Base-by-base conservation (phyloP, 2,888 invertebrate species). In the Thalpophila matura region DNA sequence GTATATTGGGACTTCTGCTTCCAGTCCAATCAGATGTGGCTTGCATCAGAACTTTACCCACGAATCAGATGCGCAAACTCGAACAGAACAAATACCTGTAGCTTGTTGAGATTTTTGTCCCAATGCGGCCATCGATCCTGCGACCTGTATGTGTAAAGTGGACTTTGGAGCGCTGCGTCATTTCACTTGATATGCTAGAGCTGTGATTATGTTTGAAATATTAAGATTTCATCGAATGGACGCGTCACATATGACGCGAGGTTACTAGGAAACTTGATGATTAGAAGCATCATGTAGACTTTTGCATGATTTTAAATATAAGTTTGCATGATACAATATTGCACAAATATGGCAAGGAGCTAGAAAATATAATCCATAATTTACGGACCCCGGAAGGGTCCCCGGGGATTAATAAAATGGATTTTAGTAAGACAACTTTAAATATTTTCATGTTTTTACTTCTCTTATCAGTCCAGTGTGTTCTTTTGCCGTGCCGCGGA, bases 71-170 rank as follows among this genome's bases (percentile, higher is more conserved):
- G 75, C 70, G 56, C 62, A 69, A 61, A 56, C 55, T 61, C 47
- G 6, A 37, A 27, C 40, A 37, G 20, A 45, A 27, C 31, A 37
- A 59, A 45, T 74, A 56, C 47, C 43, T 74, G 70, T 69, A 40
- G 56, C 49, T 38, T 46, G 37, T 50, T 45, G 55, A 56, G 69
- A 69, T 69, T 74, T 69, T 53, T 54, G 62, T 69, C 43, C 55
- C 49, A 74, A 74, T 71, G 75, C 75, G 62, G 35, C 56, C 71
- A 71, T 71, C 71, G 75, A 71, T 71, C 74, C 55, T 49, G 33
- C 56, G 53, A 61, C 51, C 62, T 45, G 55, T 31, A 53, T 74
- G 70, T 40, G 12, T 51, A 35, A 55, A 47, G n/a, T 43, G 38
- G 33, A 62, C 49, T 56, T 45, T n/a, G 35, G 29, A 61, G 22